phyloP scores from a whole-genome alignment of 2,113 vertebrate species.

The Isichthys henryi region DNA sequence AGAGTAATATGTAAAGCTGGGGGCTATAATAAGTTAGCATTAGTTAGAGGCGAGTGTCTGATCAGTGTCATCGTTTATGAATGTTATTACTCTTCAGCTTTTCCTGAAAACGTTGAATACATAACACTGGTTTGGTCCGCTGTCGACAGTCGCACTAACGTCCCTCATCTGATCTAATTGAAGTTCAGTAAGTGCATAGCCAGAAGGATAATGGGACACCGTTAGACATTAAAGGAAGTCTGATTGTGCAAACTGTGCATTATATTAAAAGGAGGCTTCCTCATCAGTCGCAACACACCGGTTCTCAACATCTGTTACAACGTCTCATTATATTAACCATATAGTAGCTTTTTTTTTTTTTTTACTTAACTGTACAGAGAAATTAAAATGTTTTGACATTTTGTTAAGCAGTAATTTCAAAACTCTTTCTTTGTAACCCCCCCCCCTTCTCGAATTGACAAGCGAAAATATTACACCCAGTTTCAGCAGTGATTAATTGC shows the following conservation, averaged over 20 bases:
- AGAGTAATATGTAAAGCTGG: background rate
- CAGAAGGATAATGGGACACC: slow-evolving; percentile 4
- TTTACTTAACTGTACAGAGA: background rate
- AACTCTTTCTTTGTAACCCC: background rate
- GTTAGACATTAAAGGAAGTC: background rate
- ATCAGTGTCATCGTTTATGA: background rate
- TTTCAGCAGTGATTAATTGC: background rate
- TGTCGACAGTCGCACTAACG: background rate
- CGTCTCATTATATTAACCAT: background rate
- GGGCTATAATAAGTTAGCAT: background rate
- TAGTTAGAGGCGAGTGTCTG: background rate
- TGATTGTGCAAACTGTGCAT: background rate
- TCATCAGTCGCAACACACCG: background rate
- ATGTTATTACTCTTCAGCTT: background rate
- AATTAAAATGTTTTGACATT: background rate
- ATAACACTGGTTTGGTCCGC: background rate
- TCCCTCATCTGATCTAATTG: background rate
- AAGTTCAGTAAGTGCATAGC: background rate
- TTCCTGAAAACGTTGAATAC: background rate
- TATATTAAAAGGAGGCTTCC: background rate
- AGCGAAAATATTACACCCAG: background rate
- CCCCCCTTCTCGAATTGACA: background rate
- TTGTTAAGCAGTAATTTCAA: background rate
- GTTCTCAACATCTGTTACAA: background rate
- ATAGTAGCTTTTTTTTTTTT: background rate